Evolutionary conservation across 2,888 invertebrate species (phyloP).

Genomic region (Branchipolynoe longqiensis): DNA sequence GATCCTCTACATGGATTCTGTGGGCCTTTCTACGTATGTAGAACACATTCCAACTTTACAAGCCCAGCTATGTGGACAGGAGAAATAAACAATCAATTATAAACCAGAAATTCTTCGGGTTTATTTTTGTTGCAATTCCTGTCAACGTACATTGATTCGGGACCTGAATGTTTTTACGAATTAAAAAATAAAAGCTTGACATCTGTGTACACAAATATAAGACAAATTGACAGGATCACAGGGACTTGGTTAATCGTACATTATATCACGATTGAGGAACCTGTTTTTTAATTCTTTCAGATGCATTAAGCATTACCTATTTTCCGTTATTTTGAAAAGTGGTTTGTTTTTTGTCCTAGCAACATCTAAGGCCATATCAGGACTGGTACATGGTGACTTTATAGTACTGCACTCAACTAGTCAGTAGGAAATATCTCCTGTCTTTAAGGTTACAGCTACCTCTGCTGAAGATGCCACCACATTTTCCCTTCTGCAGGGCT

Average conservation of each 20-base stretch:
- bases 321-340: no score
- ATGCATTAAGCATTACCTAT: neutral
- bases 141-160: neutral
- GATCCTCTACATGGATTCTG: conserved; percentile 19
- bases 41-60: conserved; percentile 52
- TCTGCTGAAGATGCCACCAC: neutral
- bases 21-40: conserved; percentile 33
- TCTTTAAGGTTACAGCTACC: neutral
- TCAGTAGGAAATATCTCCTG: neutral
- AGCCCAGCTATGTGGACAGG: conserved; percentile 52
- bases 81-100: conserved; percentile 48
- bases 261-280: neutral
- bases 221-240: no score
- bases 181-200: no score
- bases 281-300: neutral
- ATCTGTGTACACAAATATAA: neutral
- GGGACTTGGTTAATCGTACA: no score
- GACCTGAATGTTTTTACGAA: neutral
- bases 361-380: neutral
- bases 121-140: neutral
- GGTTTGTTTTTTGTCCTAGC: neutral
- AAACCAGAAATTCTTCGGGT: neutral
- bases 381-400: neutral
- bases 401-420: neutral
- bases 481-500: neutral